Conservation (phyloP, 2,113 vertebrate genomes). For the Passer montanus region DNA sequence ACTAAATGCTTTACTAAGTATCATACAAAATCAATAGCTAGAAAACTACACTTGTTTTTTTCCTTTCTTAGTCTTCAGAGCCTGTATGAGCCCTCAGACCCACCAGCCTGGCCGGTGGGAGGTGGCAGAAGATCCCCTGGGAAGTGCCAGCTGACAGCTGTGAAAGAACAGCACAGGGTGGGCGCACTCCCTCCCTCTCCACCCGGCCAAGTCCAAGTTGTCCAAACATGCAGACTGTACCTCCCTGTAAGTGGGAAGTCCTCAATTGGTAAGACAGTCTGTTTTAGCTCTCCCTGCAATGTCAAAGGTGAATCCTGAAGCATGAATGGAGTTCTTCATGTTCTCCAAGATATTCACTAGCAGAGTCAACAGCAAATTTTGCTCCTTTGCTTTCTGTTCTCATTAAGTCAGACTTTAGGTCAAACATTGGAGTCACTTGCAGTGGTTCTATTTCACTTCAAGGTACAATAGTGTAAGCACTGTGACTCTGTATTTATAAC, state of each 20-base stretch:
- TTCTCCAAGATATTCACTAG: neutral
- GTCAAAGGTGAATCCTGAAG: neutral
- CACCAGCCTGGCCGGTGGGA: neutral
- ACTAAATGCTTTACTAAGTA: neutral
- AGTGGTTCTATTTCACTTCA: neutral
- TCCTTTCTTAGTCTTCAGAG: neutral
- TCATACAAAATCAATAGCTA: neutral
- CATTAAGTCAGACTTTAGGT: neutral
- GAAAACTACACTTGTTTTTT: neutral
- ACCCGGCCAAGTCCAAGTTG: neutral
- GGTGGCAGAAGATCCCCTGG: neutral
- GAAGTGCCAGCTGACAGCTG: neutral
- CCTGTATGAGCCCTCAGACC: neutral
- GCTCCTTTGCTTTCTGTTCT: neutral
- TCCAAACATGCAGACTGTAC: neutral
- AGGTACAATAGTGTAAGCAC: neutral
- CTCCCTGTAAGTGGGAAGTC: neutral
- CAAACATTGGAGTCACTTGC: neutral
- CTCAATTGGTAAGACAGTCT: neutral
- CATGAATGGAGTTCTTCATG: neutral
- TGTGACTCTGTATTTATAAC: neutral
- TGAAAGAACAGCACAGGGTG: accelerated
- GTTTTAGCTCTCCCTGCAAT: neutral
- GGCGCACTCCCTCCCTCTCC: neutral
- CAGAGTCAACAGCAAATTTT: neutral